These are phyloP conservation scores for Centruroides vittatus DNA, from an alignment of 1,140 invertebrate genomes.

Conservation along the genomic window DNA sequence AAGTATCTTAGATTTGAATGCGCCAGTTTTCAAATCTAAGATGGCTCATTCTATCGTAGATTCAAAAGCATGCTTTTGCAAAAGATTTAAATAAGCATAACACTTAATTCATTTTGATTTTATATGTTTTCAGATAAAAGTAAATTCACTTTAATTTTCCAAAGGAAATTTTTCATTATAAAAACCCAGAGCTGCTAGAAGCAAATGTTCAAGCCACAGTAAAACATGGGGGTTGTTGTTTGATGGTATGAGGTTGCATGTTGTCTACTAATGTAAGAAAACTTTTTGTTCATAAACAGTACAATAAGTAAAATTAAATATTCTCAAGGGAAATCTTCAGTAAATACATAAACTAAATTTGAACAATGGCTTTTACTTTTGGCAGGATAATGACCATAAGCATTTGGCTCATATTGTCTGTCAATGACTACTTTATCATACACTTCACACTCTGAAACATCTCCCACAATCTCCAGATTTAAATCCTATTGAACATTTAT, in stretches of 20 bases:
- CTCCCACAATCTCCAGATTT: too few relatives aligned
- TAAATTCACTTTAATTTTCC: constrained; percentile 1
- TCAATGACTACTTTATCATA: too few relatives aligned
- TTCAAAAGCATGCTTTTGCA: neutral
- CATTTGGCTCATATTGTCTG: too few relatives aligned
- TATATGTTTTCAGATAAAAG: neutral
- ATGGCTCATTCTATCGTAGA: too few relatives aligned
- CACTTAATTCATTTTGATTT: neutral
- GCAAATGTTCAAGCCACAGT: neutral
- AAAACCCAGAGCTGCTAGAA: neutral
- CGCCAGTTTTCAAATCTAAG: too few relatives aligned
- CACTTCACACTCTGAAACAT: too few relatives aligned
- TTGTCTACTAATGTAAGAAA: neutral
- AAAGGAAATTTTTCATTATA: too few relatives aligned
- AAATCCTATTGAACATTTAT: too few relatives aligned
- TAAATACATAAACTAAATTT: too few relatives aligned
- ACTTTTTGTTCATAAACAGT: neutral
- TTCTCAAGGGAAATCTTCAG: neutral
- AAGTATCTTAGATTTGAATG: too few relatives aligned
- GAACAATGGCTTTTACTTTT: too few relatives aligned
- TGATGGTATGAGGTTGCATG: neutral
- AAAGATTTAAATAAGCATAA: neutral
- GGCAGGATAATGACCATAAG: too few relatives aligned
- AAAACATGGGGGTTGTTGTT: neutral
- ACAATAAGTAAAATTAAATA: neutral